A percentile compares a stretch with the other conserved stretches of the same genome.
These are phyloP conservation scores for Hipposideros larvatus DNA, from an alignment of 2,797 vertebrate genomes.

Conservation along the genomic window DNA sequence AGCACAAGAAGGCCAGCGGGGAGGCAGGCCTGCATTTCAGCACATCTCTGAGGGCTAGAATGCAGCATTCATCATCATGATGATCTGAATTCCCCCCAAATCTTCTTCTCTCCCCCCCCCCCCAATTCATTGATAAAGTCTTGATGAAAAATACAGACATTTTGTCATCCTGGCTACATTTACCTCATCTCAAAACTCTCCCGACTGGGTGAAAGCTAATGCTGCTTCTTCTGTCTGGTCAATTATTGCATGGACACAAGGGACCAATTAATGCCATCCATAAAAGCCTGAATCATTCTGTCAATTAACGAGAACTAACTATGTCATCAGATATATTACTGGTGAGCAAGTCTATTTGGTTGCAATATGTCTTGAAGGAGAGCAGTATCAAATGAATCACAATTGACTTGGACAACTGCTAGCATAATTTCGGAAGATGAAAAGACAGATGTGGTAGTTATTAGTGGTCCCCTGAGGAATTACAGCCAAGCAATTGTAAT, in stretches of 20 bases:
- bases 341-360: slow-evolving; percentile 94
- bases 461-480: slow-evolving; percentile 97
- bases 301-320: slow-evolving; percentile 98
- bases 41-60: not conserved
- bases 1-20: not conserved
- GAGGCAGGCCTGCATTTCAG: not conserved
- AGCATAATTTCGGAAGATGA: slow-evolving; percentile 97
- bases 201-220: slow-evolving; percentile 90
- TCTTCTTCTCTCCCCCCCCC: not conserved
- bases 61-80: slow-evolving; percentile 82
- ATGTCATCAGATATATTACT: slow-evolving; percentile 98
- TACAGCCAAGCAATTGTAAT: slow-evolving; percentile 94
- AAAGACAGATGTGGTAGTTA: slow-evolving; percentile 94
- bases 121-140: slow-evolving; percentile 87
- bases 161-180: slow-evolving; percentile 92
- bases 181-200: slow-evolving; percentile 91
- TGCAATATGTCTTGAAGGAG: slow-evolving; percentile 95
- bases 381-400: slow-evolving; percentile 93
- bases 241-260: slow-evolving; percentile 94
- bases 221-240: slow-evolving; percentile 91
- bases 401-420: slow-evolving; percentile 94
- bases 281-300: slow-evolving; percentile 97
- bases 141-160: slow-evolving; percentile 93
- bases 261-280: slow-evolving; percentile 98
- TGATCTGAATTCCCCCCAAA: slow-evolving; percentile 79